A percentile compares a stretch with the other conserved stretches of the same genome.
Conservation (phyloP, 2,888 invertebrate species). For the Idaea biselata region DNA sequence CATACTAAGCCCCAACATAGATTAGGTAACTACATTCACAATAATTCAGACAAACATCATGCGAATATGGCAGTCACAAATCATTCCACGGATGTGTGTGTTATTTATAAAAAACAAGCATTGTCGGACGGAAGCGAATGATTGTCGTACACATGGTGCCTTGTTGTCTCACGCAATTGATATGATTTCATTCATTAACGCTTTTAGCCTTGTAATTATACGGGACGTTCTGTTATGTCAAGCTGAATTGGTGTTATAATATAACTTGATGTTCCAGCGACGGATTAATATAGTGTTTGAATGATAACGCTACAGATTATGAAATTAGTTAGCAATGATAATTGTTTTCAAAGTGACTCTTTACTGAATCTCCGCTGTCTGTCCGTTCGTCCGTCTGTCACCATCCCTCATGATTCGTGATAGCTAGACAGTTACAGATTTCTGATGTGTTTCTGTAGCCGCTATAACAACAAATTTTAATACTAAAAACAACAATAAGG, state of each 20-base stretch:
- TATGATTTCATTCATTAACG: slow-evolving; percentile 67
- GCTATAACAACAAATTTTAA: too few relatives aligned
- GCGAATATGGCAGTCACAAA: slow-evolving; percentile 28
- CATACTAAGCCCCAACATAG: not conserved
- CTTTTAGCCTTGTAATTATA: slow-evolving; percentile 33
- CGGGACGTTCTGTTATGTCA: not conserved
- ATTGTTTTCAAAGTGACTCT: too few relatives aligned
- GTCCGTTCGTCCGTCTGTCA: too few relatives aligned
- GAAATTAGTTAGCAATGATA: not conserved
- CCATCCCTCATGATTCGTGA: too few relatives aligned
- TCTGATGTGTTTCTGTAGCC: too few relatives aligned
- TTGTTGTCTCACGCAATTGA: slow-evolving; percentile 56
- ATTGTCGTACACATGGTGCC: slow-evolving; percentile 50
- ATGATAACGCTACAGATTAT: not conserved
- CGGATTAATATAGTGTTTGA: not conserved
- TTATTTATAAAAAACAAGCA: slow-evolving; percentile 21
- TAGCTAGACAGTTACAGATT: too few relatives aligned
- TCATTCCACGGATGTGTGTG: slow-evolving; percentile 32
- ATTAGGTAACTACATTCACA: slow-evolving; percentile 5
- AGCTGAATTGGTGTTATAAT: not conserved
- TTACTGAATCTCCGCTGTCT: too few relatives aligned
- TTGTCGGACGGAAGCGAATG: slow-evolving; percentile 43
- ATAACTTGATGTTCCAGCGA: not conserved
- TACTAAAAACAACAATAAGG: too few relatives aligned
- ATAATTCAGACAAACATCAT: slow-evolving; percentile 18